These are phyloP conservation scores for Nysson spinosus DNA, from an alignment of 2,888 invertebrate species.

Conservation along the genomic window DNA sequence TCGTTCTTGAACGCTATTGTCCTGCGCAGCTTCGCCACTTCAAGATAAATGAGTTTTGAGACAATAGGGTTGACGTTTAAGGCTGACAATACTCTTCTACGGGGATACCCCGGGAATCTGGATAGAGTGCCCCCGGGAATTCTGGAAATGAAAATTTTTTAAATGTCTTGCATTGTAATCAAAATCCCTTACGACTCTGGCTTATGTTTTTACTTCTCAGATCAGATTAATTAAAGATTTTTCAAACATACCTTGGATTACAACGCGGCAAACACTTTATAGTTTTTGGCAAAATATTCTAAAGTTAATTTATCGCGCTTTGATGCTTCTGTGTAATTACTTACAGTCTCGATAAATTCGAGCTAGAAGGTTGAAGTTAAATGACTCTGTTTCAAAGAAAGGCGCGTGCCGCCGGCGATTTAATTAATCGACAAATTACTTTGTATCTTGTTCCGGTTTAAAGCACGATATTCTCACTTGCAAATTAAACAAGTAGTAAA, in stretches of 20 bases:
- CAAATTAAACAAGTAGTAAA: no score
- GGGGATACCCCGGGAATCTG: conserved; percentile 15
- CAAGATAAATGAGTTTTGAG: conserved; percentile 57
- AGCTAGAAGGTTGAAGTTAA: conserved; percentile 16
- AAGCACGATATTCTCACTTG: conserved; percentile 19
- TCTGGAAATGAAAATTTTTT: conserved; percentile 22
- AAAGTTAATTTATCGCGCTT: no score
- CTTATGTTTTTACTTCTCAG: no score
- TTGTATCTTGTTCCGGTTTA: conserved; percentile 12
- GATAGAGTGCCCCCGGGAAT: conserved; percentile 24
- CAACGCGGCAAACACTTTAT: no score
- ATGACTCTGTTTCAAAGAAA: conserved; percentile 29
- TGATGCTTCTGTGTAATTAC: neutral
- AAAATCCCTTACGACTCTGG: no score
- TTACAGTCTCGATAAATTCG: neutral
- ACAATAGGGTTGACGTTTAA: conserved; percentile 52
- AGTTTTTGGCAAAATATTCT: no score
- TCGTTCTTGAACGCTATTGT: conserved; percentile 54
- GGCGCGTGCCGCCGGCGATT: conserved; percentile 15
- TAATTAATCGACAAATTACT: conserved; percentile 42
- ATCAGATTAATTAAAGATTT: no score
- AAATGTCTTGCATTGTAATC: neutral
- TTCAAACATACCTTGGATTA: no score
- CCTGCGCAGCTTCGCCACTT: conserved; percentile 38
- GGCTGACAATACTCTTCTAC: conserved; percentile 31